Conservation (phyloP, 2,113 vertebrate species). For the Aegotheles bennettii region DNA sequence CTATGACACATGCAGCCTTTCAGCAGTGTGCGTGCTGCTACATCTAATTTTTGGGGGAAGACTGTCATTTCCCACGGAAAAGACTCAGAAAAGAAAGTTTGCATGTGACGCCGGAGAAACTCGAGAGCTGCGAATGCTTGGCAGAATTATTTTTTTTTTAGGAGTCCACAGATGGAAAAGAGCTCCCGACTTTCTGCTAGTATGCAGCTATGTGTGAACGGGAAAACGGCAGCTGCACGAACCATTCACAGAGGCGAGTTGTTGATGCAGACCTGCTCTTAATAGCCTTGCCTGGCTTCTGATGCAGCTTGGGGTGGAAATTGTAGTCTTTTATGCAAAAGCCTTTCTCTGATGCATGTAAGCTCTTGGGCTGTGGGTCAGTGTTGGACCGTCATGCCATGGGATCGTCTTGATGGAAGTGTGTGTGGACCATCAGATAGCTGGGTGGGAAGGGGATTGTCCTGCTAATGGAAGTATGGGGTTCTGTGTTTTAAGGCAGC, state of each 20-base stretch:
- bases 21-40: neutral
- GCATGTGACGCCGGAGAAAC: neutral
- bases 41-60: neutral
- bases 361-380: neutral
- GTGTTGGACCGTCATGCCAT: rapidly evolving
- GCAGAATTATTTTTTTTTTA: neutral
- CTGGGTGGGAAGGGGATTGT: neutral
- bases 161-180: neutral
- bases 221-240: neutral
- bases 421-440: neutral
- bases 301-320: neutral
- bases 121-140: neutral
- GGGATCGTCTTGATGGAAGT: neutral
- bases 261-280: neutral
- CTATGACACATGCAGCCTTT: neutral
- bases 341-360: neutral
- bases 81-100: neutral
- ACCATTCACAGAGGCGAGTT: neutral
- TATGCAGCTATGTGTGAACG: neutral
- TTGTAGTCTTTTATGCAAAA: neutral
- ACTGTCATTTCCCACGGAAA: neutral
- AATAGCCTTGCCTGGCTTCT: neutral
- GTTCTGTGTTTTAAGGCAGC: neutral
- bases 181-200: neutral
- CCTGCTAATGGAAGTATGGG: neutral